Conservation (phyloP, 2,888 invertebrate species). For the Catocala fraxini region DNA sequence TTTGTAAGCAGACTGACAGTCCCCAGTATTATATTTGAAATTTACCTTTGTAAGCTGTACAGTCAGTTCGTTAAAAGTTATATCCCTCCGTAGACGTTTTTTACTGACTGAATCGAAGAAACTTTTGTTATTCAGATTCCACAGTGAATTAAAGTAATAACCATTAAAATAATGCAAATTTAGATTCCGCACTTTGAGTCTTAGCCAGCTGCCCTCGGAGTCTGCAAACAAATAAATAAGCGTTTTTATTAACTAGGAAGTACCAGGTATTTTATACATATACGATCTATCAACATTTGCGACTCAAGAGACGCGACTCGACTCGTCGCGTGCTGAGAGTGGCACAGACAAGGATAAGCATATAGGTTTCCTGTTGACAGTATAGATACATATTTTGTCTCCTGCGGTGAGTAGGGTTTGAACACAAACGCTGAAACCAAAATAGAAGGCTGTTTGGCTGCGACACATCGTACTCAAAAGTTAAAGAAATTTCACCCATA, state of each 20-base stretch:
- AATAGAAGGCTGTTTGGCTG: too few species aligned
- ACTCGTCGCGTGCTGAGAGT: too few species aligned
- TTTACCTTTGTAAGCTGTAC: constrained; percentile 63
- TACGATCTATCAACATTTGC: too few species aligned
- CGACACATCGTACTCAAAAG: too few species aligned
- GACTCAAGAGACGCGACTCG: too few species aligned
- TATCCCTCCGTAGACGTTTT: constrained; percentile 4
- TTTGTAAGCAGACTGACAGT: too few species aligned
- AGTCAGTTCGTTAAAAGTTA: neutral
- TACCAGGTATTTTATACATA: too few species aligned
- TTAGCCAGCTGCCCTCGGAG: constrained; percentile 76
- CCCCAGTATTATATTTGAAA: neutral
- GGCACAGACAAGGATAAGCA: too few species aligned
- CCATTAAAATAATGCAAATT: constrained; percentile 73
- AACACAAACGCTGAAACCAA: too few species aligned
- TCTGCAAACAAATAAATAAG: constrained; percentile 54
- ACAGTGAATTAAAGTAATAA: constrained; percentile 76
- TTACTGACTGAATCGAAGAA: constrained; percentile 70
- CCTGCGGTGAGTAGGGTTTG: too few species aligned
- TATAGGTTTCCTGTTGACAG: neutral
- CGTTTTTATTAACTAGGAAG: too few species aligned
- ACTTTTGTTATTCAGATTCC: constrained; percentile 66
- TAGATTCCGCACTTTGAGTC: constrained; percentile 59
- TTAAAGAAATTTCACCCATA: too few species aligned
- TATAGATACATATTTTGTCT: neutral